phyloP scores from a whole-genome alignment of 2,888 invertebrate genomes.

The Tipula confusa region DNA sequence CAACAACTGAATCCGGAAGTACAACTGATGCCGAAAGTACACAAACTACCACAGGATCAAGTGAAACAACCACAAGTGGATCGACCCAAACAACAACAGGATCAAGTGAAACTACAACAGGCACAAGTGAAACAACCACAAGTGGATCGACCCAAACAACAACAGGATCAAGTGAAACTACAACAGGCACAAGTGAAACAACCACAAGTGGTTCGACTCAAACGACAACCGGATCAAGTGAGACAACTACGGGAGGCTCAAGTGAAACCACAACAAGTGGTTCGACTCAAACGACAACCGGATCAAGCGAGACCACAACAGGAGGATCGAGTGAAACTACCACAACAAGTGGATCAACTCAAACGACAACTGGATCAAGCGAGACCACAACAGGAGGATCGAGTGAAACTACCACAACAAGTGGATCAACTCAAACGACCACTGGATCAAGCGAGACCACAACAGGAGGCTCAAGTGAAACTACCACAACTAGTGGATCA shows the following conservation, averaged over 20 bases:
- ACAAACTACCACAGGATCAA: constrained; percentile 31
- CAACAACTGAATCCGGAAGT: constrained; percentile 30
- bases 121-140: constrained; percentile 32
- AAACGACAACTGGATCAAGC: constrained; percentile 27
- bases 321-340: constrained; percentile 36
- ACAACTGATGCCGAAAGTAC: background rate
- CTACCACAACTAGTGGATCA: constrained; percentile 36
- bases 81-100: constrained; percentile 31
- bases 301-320: constrained; percentile 35
- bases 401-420: constrained; percentile 31
- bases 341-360: background rate
- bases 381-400: background rate
- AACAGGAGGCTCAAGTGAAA: constrained; percentile 37
- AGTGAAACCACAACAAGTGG: constrained; percentile 35
- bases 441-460: constrained; percentile 36
- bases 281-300: constrained; percentile 35
- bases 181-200: constrained; percentile 30
- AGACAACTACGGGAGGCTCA: constrained; percentile 31
- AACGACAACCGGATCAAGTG: background rate
- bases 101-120: constrained; percentile 30
- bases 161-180: constrained; percentile 30
- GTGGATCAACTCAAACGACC: constrained; percentile 35
- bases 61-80: constrained; percentile 32
- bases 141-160: constrained; percentile 28
- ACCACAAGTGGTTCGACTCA: constrained; percentile 29